Conservation (phyloP, 30 jellyfish, hydroid and myxozoan species). For the Hydractinia echinata region DNA sequence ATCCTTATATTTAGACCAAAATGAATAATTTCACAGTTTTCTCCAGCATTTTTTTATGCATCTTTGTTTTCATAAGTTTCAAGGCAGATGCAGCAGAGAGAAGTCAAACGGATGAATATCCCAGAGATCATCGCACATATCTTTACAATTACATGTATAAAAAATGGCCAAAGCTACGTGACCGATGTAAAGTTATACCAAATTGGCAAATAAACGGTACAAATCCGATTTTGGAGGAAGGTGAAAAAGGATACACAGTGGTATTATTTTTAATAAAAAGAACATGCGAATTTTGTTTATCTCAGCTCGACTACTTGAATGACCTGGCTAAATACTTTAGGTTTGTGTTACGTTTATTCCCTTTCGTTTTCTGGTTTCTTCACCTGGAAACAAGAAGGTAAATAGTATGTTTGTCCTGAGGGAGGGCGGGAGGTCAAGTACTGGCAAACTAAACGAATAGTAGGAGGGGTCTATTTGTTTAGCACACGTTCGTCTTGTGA, state of each 20-base stretch:
- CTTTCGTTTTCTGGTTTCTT: too few species aligned
- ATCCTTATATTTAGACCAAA: too few species aligned
- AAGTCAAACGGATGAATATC: too few species aligned
- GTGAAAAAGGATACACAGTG: background rate
- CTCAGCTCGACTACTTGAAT: background rate
- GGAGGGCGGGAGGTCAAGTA: too few species aligned
- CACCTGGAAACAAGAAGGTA: too few species aligned
- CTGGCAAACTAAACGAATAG: background rate
- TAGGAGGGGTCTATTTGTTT: background rate
- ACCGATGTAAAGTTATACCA: background rate
- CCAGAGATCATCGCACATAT: too few species aligned
- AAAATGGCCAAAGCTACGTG: conserved; percentile 10
- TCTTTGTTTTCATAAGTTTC: too few species aligned
- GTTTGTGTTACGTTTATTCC: background rate
- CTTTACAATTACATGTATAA: too few species aligned
- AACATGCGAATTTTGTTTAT: background rate
- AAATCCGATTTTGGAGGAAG: conserved; percentile 3
- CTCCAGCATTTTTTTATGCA: too few species aligned
- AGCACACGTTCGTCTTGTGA: background rate
- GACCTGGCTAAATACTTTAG: background rate
- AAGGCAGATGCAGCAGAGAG: too few species aligned
- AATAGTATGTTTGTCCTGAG: too few species aligned
- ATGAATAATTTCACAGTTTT: too few species aligned
- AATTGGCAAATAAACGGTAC: background rate
- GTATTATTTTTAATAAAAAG: background rate